Evolutionary conservation across 2,888 invertebrate genomes (phyloP).

Genomic region (Cyaniris semiargus): DNA sequence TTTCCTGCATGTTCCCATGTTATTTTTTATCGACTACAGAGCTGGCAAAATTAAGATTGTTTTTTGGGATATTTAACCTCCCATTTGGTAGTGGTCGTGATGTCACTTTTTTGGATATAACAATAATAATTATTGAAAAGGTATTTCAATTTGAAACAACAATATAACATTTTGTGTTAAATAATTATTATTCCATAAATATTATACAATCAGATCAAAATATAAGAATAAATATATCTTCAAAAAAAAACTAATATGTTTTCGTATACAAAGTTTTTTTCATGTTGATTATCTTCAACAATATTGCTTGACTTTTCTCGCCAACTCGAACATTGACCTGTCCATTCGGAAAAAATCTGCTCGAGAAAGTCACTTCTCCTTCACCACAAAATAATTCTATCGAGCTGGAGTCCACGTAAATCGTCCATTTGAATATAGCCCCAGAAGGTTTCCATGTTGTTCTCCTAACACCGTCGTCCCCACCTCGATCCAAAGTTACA

Average conservation of each 20-base stretch:
- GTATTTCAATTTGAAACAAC: neutral
- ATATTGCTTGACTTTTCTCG: slow-evolving; percentile 14
- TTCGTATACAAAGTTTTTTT: slow-evolving; percentile 25
- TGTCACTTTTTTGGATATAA: too few species aligned
- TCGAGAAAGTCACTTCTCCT: slow-evolving; percentile 46
- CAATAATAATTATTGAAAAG: too few species aligned
- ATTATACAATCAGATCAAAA: neutral
- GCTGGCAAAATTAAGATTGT: too few species aligned
- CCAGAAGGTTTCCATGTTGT: slow-evolving; percentile 54
- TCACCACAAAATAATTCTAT: slow-evolving; percentile 45
- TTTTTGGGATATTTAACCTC: too few species aligned
- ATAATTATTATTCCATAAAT: neutral
- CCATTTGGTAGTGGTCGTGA: too few species aligned
- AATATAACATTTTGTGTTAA: neutral
- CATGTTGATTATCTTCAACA: slow-evolving; percentile 19
- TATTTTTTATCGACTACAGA: too few species aligned
- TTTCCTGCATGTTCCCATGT: neutral
- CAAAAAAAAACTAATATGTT: neutral
- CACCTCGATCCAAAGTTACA: slow-evolving; percentile 58
- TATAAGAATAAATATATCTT: too few species aligned
- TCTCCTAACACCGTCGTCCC: slow-evolving; percentile 55
- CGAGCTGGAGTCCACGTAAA: slow-evolving; percentile 44
- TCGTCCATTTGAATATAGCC: slow-evolving; percentile 35
- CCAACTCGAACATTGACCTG: slow-evolving; percentile 37
- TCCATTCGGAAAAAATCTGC: slow-evolving; percentile 45